Percentiles rank a stretch among this genome's conserved stretches.
Conservation (phyloP, 2,113 vertebrate species). For the Apeltes quadracus region DNA sequence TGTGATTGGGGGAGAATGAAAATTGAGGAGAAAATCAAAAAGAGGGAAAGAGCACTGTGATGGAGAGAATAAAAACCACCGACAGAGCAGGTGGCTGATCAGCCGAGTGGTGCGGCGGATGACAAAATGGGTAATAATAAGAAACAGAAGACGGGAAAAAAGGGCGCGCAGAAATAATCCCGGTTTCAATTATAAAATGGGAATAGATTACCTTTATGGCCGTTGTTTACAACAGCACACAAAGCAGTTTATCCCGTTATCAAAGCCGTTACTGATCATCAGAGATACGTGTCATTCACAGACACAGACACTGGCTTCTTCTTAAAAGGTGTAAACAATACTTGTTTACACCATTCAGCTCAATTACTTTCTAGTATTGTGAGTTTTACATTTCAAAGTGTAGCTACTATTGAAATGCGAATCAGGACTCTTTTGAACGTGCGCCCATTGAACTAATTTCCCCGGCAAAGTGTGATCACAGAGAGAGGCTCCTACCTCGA, state of each 20-base stretch:
- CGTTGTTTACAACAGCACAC: slow-evolving; percentile 12
- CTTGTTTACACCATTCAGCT: slow-evolving; percentile 24
- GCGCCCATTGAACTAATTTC: slow-evolving; percentile 55
- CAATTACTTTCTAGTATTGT: slow-evolving; percentile 22
- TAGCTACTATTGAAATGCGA: slow-evolving; percentile 55
- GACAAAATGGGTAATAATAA: slow-evolving; percentile 45
- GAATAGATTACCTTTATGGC: neutral
- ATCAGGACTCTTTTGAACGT: slow-evolving; percentile 31
- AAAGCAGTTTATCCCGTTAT: slow-evolving; percentile 31
- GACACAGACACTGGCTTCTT: slow-evolving; percentile 32
- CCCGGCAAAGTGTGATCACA: slow-evolving; percentile 9
- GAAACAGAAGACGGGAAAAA: slow-evolving; percentile 40
- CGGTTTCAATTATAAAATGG: neutral
- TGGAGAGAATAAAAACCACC: slow-evolving; percentile 73
- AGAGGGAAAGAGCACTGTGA: slow-evolving; percentile 50
- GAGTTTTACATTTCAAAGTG: slow-evolving; percentile 30
- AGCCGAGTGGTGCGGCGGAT: slow-evolving; percentile 54
- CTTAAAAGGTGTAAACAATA: slow-evolving; percentile 41
- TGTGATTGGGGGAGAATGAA: slow-evolving; percentile 53
- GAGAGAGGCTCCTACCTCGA: neutral
- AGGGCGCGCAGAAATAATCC: slow-evolving; percentile 25
- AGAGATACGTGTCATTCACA: slow-evolving; percentile 16
- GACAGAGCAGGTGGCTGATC: slow-evolving; percentile 59
- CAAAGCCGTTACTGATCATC: slow-evolving; percentile 40
- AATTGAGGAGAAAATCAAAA: slow-evolving; percentile 71